Evolutionary conservation across 2,113 vertebrate genomes (phyloP).

Genomic region (Alexandromys fortis): DNA sequence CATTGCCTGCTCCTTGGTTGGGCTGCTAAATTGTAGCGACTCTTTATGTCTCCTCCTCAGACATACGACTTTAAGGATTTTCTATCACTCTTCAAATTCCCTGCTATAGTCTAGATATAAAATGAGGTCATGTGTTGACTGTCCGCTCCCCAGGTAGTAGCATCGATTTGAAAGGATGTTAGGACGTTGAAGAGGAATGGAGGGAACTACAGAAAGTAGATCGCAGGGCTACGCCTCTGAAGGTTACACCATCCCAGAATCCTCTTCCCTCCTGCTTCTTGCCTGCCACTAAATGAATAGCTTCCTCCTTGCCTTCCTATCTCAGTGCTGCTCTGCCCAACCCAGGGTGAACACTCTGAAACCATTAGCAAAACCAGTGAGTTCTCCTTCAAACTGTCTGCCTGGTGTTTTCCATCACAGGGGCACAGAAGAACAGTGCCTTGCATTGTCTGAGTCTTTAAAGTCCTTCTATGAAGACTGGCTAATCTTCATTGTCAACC

Average conservation of each 20-base stretch:
- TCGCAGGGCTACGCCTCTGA: not conserved
- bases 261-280: not conserved
- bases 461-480: not conserved
- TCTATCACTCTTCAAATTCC: not conserved
- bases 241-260: not conserved
- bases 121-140: not conserved
- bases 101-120: not conserved
- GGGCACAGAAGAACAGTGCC: not conserved
- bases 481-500: not conserved
- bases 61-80: not conserved
- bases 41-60: not conserved
- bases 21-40: not conserved
- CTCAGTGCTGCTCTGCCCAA: not conserved
- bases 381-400: not conserved
- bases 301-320: not conserved
- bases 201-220: not conserved
- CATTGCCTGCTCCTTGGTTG: not conserved
- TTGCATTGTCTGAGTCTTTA: not conserved
- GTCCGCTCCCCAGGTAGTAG: not conserved
- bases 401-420: not conserved
- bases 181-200: not conserved
- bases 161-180: not conserved
- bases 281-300: not conserved
- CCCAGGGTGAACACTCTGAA: not conserved
- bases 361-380: not conserved